A percentile compares a stretch with the other conserved stretches of the same genome.
Conservation (phyloP, 1,140 invertebrate genomes). For the Coenobita brevimanus region DNA sequence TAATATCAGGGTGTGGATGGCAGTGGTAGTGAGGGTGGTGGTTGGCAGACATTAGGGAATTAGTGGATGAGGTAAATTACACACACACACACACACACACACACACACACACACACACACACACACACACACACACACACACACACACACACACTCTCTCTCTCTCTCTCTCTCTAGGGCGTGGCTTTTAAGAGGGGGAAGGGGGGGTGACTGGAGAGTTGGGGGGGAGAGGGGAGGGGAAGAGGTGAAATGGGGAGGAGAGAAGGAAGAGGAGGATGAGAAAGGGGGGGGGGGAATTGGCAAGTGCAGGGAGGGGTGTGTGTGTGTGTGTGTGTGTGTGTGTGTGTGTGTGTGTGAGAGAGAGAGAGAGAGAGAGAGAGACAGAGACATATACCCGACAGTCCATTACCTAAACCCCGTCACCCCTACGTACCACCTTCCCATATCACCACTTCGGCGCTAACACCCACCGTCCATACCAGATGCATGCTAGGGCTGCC, state of each 20-base stretch:
- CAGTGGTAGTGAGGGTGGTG: not conserved
- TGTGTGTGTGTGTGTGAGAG: no score
- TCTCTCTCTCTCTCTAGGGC: not conserved
- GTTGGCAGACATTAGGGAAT: no score
- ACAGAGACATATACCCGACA: not conserved
- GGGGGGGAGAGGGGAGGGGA: not conserved
- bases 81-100: constrained; percentile 32
- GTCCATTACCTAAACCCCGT: not conserved
- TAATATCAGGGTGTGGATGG: not conserved
- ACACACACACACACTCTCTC: constrained; percentile 9
- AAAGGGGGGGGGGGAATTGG: no score
- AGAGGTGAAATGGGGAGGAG: not conserved
- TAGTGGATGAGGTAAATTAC: no score
- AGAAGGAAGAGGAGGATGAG: no score
- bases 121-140: constrained; percentile 16
- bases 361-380: constrained; percentile 34
- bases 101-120: constrained; percentile 20
- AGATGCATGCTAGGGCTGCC: no score
- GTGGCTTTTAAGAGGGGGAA: not conserved
- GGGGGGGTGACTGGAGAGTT: not conserved
- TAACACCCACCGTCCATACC: no score
- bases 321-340: no score
- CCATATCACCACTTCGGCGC: no score
- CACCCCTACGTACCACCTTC: no score
- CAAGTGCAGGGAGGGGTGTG: no score